Base-by-base conservation (phyloP, 2,888 invertebrate species). In the Sarcophaga subvicina region DNA sequence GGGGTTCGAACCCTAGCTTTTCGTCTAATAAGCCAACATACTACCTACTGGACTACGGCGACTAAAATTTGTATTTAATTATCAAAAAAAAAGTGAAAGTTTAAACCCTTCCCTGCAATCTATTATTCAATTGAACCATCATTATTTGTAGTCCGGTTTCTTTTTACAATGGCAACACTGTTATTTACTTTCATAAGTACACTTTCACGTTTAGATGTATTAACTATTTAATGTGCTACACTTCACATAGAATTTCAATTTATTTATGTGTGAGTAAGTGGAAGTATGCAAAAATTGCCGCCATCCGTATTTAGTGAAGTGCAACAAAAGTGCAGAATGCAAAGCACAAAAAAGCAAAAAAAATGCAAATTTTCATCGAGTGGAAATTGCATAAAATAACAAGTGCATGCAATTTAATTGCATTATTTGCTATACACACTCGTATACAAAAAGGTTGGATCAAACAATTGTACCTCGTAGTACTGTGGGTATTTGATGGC, bases 351-450 rank as follows among this genome's bases (percentile, higher is more conserved):
- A n/a, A n/a, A 22, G 54, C 17, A 54, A 17, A 14, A 17, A n/a
- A 67, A 62, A 66, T 67, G 25, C 72, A 83, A 67, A 69, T 78
- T 77, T 67, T 54, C 37, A 77, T 73, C 37, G 45, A 73, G 25
- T 63, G 14, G 8, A 69, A 67, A 72, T 49, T 78, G 66, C 60
- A 67, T 59, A 72, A 72, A 78, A 62, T 27, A 60, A 27, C 27
- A 66, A 66, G 72, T 0, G 8, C 77, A 83, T 67, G 66, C 76
- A 83, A 72, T 67, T 14, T 71, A 66, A 83, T 83, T 72, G 59
- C 67, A 54, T 73, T 67, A 63, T 69, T 69, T 49, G 17, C n/a
- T 73, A 45, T 27, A 54, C 54, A 54, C 10, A 54, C 5, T 54
- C 17, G 54, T 49, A 49, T 49, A 49, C 14, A 49, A 11, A 49